Evolutionary conservation across 2,797 vertebrate genomes (phyloP).

Genomic region (Podargus strigoides): DNA sequence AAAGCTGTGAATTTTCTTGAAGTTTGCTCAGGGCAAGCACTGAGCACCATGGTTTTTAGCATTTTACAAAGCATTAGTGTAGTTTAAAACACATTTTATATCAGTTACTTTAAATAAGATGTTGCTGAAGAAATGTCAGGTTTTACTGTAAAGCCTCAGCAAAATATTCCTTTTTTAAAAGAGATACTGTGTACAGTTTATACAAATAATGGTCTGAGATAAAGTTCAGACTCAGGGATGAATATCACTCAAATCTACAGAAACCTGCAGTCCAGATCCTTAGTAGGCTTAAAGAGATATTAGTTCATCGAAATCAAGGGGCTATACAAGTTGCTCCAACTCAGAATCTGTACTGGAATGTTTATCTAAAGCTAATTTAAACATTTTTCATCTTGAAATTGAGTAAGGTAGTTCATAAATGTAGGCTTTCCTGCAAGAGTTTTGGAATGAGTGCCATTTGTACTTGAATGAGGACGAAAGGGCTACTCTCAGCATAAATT

Average conservation of each 20-base stretch:
- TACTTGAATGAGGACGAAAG: neutral
- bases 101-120: neutral
- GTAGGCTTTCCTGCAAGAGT: neutral
- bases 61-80: neutral
- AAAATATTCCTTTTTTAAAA: neutral
- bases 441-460: neutral
- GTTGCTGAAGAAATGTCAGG: neutral
- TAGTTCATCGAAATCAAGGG: neutral
- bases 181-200: neutral
- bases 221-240: neutral
- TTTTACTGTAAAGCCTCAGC: neutral
- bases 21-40: neutral
- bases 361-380: slow-evolving; percentile 14
- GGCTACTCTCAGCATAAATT: neutral
- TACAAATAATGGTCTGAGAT: neutral
- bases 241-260: neutral
- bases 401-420: neutral
- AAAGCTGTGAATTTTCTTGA: neutral
- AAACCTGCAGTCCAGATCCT: neutral
- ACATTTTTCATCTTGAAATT: slow-evolving; percentile 7
- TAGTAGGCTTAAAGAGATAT: neutral
- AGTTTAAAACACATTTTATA: neutral
- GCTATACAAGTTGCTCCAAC: neutral
- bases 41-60: neutral
- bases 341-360: neutral